These are phyloP conservation scores for Radopholus similis DNA, from an alignment of 1,140 invertebrate species.

Conservation along the genomic window DNA sequence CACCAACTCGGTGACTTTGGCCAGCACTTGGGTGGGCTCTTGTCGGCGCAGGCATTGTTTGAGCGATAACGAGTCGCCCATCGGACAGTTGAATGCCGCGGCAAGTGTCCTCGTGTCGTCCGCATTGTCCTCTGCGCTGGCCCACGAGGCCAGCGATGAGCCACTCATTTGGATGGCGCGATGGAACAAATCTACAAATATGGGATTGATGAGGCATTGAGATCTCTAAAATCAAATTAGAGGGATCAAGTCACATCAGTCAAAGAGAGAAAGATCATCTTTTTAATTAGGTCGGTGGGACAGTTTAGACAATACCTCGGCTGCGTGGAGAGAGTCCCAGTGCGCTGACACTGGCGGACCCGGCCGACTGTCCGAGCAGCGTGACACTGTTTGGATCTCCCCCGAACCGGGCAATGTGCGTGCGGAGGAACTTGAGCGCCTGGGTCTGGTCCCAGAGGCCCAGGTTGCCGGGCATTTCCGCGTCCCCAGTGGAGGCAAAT, in stretches of 20 bases:
- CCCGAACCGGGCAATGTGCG: constrained; percentile 8
- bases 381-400: constrained; percentile 15
- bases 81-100: background rate
- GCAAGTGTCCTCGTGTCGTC: background rate
- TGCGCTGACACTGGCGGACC: constrained; percentile 4
- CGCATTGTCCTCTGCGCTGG: background rate
- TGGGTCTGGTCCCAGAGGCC: constrained; percentile 12
- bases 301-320: no score
- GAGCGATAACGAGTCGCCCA: background rate
- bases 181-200: constrained; percentile 15
- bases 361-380: constrained; percentile 1
- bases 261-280: background rate
- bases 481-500: constrained; percentile 9
- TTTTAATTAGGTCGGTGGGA: no score
- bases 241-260: background rate
- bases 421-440: constrained; percentile 2
- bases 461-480: constrained; percentile 7
- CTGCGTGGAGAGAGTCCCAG: constrained; percentile 12
- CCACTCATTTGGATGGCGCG: constrained; percentile 21
- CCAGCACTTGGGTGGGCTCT: background rate
- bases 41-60: background rate
- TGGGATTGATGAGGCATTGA: no score
- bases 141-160: background rate
- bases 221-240: no score
- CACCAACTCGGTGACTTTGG: background rate